phyloP scores from a whole-genome alignment of 1,140 invertebrate genomes.

The Rhopalosiphum maidis region DNA sequence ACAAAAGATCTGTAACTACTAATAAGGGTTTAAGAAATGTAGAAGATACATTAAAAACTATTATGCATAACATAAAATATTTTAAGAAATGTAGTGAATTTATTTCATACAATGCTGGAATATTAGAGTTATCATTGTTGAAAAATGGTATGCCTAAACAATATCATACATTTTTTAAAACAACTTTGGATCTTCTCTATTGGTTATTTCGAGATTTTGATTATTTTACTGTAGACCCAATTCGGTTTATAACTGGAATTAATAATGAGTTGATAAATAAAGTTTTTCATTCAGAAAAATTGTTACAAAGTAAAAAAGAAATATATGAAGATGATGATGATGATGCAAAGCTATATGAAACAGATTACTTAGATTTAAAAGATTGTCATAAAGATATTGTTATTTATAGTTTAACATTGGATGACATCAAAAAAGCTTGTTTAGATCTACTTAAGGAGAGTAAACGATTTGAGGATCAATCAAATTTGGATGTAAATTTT shows the following conservation, averaged over 20 bases:
- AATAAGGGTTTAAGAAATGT: neutral
- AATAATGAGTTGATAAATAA: neutral
- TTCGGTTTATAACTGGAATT: neutral
- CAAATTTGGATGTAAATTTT: neutral
- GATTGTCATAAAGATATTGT: neutral
- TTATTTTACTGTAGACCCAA: neutral
- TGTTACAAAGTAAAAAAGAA: neutral
- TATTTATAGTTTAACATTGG: conserved; percentile 32
- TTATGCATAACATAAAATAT: conserved; percentile 27
- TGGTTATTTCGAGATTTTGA: conserved; percentile 44
- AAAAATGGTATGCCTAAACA: conserved; percentile 39
- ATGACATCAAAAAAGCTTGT: neutral
- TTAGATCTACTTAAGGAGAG: neutral
- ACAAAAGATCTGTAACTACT: neutral
- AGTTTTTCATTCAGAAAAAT: neutral
- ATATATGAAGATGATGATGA: conserved; percentile 1
- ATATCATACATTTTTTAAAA: conserved; percentile 22
- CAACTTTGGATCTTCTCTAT: conserved; percentile 25
- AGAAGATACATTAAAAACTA: neutral
- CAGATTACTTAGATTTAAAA: neutral
- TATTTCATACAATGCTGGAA: conserved; percentile 15
- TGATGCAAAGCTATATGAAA: too few relatives aligned
- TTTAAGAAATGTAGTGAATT: conserved; percentile 16
- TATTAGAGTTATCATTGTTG: conserved; percentile 38
- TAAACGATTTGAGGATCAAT: neutral